phyloP scores from a whole-genome alignment of 37 sponge, comb jelly and placozoan species.

The Halisarca cf. caerulea region DNA sequence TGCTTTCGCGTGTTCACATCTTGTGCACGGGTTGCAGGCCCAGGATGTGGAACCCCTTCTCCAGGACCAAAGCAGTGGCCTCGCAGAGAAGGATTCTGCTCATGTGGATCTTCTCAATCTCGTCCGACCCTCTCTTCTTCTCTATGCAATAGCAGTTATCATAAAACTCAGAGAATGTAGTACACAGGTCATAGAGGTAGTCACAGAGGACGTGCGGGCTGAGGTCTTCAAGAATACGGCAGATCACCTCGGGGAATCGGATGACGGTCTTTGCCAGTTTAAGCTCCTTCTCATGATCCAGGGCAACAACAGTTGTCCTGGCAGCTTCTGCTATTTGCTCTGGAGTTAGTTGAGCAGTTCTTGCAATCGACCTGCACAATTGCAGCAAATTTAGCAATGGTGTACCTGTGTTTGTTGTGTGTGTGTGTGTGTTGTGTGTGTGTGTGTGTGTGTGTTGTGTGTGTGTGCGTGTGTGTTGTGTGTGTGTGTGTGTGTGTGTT shows the following conservation, averaged over 20 bases:
- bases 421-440: too few relatives aligned
- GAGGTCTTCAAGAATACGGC: conserved; percentile 58
- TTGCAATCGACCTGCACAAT: conserved; percentile 77
- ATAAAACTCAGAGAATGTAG: conserved; percentile 92
- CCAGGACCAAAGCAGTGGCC: conserved; percentile 87
- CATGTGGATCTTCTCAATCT: conserved; percentile 85
- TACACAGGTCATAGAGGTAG: conserved; percentile 90
- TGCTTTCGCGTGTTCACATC: conserved; percentile 91
- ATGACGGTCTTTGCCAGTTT: conserved; percentile 87
- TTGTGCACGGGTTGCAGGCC: conserved; percentile 81
- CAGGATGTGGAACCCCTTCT: conserved; percentile 80
- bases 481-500: too few relatives aligned
- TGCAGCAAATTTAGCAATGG: too few relatives aligned
- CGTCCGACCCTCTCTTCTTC: conserved; percentile 80
- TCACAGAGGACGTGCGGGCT: conserved; percentile 89
- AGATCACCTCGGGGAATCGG: conserved; percentile 88
- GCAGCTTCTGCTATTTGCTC: conserved; percentile 70
- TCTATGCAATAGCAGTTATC: conserved; percentile 96
- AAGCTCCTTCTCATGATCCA: conserved; percentile 85
- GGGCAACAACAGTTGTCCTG: conserved; percentile 41
- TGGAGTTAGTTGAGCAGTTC: conserved; percentile 69
- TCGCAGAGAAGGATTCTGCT: conserved; percentile 88
- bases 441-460: too few relatives aligned
- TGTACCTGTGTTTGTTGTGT: too few relatives aligned
- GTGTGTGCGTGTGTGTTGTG: too few relatives aligned